Evolutionary conservation across 1,140 invertebrate species (phyloP).

Genomic region (Drosophila malerkotliana): DNA sequence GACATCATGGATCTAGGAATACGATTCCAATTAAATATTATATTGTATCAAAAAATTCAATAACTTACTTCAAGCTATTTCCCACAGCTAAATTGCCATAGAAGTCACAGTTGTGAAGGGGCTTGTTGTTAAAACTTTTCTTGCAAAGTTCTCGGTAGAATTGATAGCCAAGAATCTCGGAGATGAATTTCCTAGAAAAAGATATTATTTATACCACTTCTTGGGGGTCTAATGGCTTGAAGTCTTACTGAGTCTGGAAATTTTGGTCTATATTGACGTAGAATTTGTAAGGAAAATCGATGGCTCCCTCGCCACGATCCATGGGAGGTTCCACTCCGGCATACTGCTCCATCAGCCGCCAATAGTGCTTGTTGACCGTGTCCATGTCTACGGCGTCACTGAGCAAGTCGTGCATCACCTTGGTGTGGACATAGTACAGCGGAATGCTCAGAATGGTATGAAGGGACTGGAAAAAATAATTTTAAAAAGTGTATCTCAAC

Average conservation of each 20-base stretch:
- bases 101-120: slow-evolving; percentile 87
- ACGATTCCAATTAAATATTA: not conserved
- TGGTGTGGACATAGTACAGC: slow-evolving; percentile 75
- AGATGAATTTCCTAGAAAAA: slow-evolving; percentile 70
- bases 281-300: slow-evolving; percentile 86
- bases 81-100: slow-evolving; percentile 84
- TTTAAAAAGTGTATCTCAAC: not conserved
- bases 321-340: slow-evolving; percentile 87
- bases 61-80: slow-evolving; percentile 73
- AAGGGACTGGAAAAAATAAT: slow-evolving; percentile 49
- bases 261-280: slow-evolving; percentile 78
- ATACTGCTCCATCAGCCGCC: slow-evolving; percentile 85
- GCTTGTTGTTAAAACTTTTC: slow-evolving; percentile 84
- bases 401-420: slow-evolving; percentile 75
- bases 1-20: slow-evolving; percentile 84
- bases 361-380: slow-evolving; percentile 86
- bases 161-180: slow-evolving; percentile 78
- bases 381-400: slow-evolving; percentile 76
- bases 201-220: not conserved
- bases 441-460: slow-evolving; percentile 77
- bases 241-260: slow-evolving; percentile 69
- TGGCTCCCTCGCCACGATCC: slow-evolving; percentile 85
- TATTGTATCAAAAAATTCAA: not conserved
- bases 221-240: not conserved
- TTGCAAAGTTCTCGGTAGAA: slow-evolving; percentile 87